Evolutionary conservation across 64 coral and sea anemone species (phyloP), one percentile per base, ranked within the genome.

Genomic region (Cladopsammia gracilis): DNA sequence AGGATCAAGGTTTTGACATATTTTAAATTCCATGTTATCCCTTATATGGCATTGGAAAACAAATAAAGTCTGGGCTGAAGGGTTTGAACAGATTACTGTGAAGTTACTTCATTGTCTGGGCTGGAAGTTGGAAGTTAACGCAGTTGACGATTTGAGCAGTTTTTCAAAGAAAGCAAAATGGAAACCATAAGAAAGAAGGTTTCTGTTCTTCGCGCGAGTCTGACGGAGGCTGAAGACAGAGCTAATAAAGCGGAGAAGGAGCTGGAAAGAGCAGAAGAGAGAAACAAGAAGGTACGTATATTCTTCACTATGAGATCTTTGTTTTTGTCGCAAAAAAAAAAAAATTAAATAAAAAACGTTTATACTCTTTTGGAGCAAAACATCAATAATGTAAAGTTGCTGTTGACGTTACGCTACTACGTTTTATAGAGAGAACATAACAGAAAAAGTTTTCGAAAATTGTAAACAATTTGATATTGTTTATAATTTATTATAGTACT

Each of bases 151-250:
- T 84, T 48, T 7, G 16, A 65, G 47, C 34, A 18, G 9, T 65
- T 11, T 47, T 20, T 19, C 26, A 25, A 8, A 46, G 45, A 50
- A 87, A 43, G 79, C 67, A 91, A 97, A 91, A 97, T 97, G 96
- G 96, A 97, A 5, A 64, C 70, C 58, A 94, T 97, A 10, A 97
- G 87, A 77, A 97, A 97, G 83, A 97, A 97, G 88, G 72, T 97
- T 75, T 74, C 73, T 10, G 48, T 70, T 6, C 95, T 97, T 51
- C 57, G 62, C 64, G 34, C 51, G 10, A 70, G 7, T 7, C 95
- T 97, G 69, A 68, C 87, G 5, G 92, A 97, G 3, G 87, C 88
- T 49, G 95, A 97, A 83, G 5, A 3, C 9, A 76, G 92, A 16
- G 95, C 95, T 50, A 4, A n/a, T 10, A 47, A 5, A 71, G 92